Conservation (phyloP, 1,140 invertebrate genomes). For the Cephus cinctus region DNA sequence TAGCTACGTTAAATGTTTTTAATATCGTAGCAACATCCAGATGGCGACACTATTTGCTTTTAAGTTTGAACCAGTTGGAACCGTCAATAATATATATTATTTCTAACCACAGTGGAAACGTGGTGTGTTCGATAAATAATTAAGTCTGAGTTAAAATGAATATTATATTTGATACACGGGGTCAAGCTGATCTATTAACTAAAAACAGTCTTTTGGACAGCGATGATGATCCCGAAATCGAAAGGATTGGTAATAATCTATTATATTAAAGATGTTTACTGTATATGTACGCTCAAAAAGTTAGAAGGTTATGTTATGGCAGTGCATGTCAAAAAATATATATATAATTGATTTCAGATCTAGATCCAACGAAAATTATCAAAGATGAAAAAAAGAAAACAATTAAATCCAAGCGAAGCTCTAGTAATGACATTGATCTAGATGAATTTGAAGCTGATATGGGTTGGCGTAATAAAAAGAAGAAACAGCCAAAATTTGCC, state of each 20-base stretch:
- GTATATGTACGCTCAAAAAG: conserved; percentile 11
- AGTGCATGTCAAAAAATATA: conserved; percentile 9
- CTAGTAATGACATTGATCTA: conserved; percentile 34
- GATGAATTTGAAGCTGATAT: conserved; percentile 38
- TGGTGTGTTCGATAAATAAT: too few species aligned
- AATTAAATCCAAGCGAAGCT: conserved; percentile 16
- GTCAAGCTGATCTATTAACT: conserved; percentile 20
- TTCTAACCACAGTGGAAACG: too few species aligned
- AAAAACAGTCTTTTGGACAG: conserved; percentile 22
- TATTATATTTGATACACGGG: conserved; percentile 42
- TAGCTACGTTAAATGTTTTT: too few species aligned
- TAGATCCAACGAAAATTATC: conserved; percentile 25
- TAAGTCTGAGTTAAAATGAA: too few species aligned
- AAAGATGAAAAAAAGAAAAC: conserved; percentile 11
- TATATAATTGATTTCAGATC: conserved; percentile 12
- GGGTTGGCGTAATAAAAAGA: conserved; percentile 54
- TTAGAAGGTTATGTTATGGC: conserved; percentile 4
- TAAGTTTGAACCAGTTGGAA: too few species aligned
- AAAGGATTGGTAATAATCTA: conserved; percentile 23
- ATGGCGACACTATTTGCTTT: too few species aligned
- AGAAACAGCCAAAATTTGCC: background rate
- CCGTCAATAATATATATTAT: too few species aligned
- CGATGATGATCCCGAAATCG: conserved; percentile 21
- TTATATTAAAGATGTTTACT: conserved; percentile 3
- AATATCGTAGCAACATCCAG: too few species aligned